Conservation (phyloP, 2,797 vertebrate species). For the Masticophis lateralis region DNA sequence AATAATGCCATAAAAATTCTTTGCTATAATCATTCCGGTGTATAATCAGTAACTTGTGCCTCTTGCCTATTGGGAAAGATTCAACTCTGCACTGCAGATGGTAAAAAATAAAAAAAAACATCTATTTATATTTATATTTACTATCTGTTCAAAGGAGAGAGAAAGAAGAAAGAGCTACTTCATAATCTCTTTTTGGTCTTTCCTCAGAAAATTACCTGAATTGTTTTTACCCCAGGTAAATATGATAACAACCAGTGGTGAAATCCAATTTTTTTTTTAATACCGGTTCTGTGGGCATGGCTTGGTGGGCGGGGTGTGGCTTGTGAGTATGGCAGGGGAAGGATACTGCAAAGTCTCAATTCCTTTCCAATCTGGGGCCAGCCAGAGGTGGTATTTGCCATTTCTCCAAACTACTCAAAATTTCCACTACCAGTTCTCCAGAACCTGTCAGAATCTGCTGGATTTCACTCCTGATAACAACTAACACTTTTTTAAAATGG, state of each 20-base stretch:
- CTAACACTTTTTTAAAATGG: background rate
- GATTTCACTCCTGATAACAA: background rate
- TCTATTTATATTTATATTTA: background rate
- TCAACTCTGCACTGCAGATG: background rate
- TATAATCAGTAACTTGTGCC: background rate
- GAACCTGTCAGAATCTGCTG: too few species aligned
- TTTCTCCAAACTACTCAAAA: too few species aligned
- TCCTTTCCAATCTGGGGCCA: too few species aligned
- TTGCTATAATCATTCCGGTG: background rate
- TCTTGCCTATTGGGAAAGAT: background rate
- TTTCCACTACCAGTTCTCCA: too few species aligned
- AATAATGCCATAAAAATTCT: background rate
- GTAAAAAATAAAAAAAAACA: background rate
- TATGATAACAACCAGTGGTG: background rate
- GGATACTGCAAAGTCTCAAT: too few species aligned
- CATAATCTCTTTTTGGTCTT: background rate
- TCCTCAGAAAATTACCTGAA: background rate
- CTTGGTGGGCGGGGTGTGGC: too few species aligned
- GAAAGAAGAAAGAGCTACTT: background rate
- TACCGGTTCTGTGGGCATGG: too few species aligned
- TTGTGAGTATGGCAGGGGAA: too few species aligned
- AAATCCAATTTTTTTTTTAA: too few species aligned
- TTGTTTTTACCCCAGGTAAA: background rate
- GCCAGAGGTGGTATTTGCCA: too few species aligned
- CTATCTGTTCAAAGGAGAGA: background rate